These are phyloP conservation scores for Strongylocentrotus purpuratus DNA, from an alignment of 35 echinoderm and acorn worm species.

Conservation along the genomic window DNA sequence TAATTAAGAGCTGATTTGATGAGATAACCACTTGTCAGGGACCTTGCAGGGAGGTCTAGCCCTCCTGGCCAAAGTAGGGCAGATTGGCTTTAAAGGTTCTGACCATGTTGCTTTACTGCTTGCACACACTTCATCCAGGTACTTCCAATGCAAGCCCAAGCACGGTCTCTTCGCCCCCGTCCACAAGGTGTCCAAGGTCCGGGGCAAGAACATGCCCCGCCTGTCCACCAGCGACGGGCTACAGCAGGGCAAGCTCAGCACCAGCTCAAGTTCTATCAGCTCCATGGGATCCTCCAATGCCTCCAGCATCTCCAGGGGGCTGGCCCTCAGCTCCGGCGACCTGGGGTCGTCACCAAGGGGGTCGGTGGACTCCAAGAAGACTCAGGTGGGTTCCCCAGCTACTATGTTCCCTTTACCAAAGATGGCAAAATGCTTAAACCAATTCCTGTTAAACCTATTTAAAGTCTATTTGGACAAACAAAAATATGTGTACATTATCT, in stretches of 20 bases:
- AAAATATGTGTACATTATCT: no score
- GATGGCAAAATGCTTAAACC: not conserved
- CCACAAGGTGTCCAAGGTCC: conserved; percentile 92
- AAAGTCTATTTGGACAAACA: not conserved
- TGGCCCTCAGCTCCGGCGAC: conserved; percentile 47
- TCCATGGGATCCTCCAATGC: conserved; percentile 90
- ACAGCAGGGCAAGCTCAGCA: conserved; percentile 69
- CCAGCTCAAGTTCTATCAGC: conserved; percentile 93
- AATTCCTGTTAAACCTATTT: not conserved
- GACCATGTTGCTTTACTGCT: not conserved
- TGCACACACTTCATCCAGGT: conserved; percentile 53
- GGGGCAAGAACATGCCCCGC: conserved; percentile 58
- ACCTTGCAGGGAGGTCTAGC: no score
- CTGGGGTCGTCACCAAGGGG: conserved; percentile 34
- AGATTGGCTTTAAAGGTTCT: no score
- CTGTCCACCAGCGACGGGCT: conserved; percentile 6
- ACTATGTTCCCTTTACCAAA: not conserved
- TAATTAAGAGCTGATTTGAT: no score
- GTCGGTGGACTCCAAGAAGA: conserved; percentile 50
- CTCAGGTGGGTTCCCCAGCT: conserved; percentile 22
- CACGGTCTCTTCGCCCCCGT: conserved; percentile 96
- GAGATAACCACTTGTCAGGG: no score
- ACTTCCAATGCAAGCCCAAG: conserved; percentile 92
- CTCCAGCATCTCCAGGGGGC: conserved; percentile 64
- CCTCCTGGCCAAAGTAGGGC: no score